Evolutionary conservation across 2,113 vertebrate genomes (phyloP).

Genomic region (Periophthalmodon schlosseri): DNA sequence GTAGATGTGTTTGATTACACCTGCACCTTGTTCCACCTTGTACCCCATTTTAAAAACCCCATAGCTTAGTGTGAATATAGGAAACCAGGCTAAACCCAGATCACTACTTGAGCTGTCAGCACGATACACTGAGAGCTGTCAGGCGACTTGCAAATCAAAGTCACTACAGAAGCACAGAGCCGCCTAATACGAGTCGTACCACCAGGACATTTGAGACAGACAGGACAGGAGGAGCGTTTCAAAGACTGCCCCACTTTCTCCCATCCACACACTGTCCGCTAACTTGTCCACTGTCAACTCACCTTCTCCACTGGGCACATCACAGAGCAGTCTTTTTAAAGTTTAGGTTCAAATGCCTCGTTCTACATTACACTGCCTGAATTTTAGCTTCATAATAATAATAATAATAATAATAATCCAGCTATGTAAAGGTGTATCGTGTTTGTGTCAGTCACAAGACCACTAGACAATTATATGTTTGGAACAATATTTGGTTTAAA

Average conservation of each 20-base stretch:
- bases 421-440: neutral
- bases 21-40: constrained; percentile 32
- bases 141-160: constrained; percentile 60
- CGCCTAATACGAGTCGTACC: constrained; percentile 36
- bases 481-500: too few species aligned
- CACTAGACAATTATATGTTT: neutral
- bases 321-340: constrained; percentile 22
- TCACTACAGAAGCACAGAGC: constrained; percentile 22
- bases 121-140: constrained; percentile 65
- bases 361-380: neutral
- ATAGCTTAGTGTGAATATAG: constrained; percentile 58
- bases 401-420: neutral
- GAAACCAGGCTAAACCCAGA: constrained; percentile 77
- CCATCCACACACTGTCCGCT: constrained; percentile 54
- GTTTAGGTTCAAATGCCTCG: neutral
- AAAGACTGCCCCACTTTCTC: constrained; percentile 42
- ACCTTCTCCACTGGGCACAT: constrained; percentile 52
- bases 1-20: constrained; percentile 28
- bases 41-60: constrained; percentile 59
- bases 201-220: constrained; percentile 51
- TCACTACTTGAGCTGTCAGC: constrained; percentile 67
- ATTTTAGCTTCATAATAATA: neutral
- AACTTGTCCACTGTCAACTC: constrained; percentile 54
- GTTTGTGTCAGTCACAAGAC: neutral
- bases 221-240: constrained; percentile 43